phyloP scores from a whole-genome alignment of 2,113 vertebrate species.

The Oceanodroma tethys region DNA sequence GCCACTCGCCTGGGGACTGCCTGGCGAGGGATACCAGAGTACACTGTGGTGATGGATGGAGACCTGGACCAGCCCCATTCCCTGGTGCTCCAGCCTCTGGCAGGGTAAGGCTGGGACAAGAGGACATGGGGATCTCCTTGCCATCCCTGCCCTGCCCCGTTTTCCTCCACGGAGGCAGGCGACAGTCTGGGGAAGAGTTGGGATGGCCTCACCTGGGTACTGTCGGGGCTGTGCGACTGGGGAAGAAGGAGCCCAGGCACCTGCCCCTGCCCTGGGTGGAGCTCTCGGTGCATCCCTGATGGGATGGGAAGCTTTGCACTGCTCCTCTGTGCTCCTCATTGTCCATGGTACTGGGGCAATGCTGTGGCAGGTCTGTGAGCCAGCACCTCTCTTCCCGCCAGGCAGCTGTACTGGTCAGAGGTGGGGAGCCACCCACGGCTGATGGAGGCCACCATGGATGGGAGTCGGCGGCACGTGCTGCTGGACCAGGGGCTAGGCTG shows the following conservation, averaged over 20 bases:
- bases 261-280: background rate
- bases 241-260: background rate
- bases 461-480: conserved; percentile 74
- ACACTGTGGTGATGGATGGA: conserved; percentile 79
- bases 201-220: background rate
- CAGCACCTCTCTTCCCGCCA: conserved; percentile 2
- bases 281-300: background rate
- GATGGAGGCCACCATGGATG: conserved; percentile 85
- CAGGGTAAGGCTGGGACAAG: conserved; percentile 73
- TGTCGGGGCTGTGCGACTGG: fast-evolving
- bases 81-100: conserved; percentile 81
- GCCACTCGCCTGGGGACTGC: conserved; percentile 71
- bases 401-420: conserved; percentile 91
- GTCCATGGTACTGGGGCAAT: fast-evolving
- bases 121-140: background rate
- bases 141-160: background rate
- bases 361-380: background rate
- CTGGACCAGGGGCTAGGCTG: conserved; percentile 77
- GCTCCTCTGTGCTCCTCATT: background rate
- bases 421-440: conserved; percentile 82
- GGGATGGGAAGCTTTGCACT: background rate
- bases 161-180: background rate
- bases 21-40: conserved; percentile 73
- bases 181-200: background rate
- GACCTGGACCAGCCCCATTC: conserved; percentile 82